These are phyloP conservation scores for Dromiciops gliroides DNA, from an alignment of 2,113 vertebrate species.

Conservation along the genomic window DNA sequence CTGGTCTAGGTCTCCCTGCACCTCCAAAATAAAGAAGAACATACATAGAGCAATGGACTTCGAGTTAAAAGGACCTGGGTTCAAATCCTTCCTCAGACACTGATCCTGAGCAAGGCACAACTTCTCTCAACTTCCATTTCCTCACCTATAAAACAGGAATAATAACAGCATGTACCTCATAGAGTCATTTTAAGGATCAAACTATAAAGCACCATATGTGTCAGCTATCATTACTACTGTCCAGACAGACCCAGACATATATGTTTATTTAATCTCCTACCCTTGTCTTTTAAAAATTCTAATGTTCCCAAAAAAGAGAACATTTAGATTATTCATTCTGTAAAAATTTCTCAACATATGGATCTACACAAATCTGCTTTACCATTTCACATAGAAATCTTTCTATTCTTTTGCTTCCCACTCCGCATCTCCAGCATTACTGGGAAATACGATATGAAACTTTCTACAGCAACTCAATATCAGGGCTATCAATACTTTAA, in stretches of 20 bases:
- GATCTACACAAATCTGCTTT: not conserved
- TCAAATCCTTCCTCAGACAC: not conserved
- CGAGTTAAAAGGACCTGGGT: not conserved
- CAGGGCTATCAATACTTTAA: constrained; percentile 31
- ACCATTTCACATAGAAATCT: not conserved
- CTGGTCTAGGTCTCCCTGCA: not conserved
- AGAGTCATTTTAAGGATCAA: not conserved
- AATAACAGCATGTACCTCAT: not conserved
- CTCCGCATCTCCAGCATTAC: not conserved
- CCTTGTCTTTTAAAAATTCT: not conserved
- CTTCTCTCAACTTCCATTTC: not conserved
- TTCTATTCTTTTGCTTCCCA: not conserved
- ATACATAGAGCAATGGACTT: not conserved
- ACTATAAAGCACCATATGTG: not conserved
- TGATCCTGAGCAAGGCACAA: too few relatives aligned
- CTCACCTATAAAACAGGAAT: not conserved
- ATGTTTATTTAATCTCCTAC: not conserved
- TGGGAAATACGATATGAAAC: constrained; percentile 21
- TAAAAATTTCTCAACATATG: not conserved
- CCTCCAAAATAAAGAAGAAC: not conserved
- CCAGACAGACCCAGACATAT: not conserved
- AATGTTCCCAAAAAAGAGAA: not conserved
- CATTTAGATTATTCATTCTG: not conserved
- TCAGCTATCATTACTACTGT: not conserved
- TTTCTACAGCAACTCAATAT: constrained; percentile 23